These are phyloP conservation scores for Melanitta fusca DNA, from an alignment of 2,797 vertebrate genomes.

Conservation along the genomic window DNA sequence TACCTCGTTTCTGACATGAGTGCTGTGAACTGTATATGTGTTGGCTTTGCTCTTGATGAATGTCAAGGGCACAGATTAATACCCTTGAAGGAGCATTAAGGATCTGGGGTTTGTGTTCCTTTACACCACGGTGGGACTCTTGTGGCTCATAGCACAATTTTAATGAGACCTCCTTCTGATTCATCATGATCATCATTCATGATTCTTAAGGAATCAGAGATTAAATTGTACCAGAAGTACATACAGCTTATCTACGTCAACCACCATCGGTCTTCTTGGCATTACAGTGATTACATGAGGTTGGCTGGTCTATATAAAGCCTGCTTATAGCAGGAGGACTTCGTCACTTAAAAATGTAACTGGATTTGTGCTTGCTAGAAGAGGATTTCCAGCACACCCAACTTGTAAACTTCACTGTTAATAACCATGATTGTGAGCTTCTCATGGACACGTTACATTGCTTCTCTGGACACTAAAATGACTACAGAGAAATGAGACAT, in stretches of 20 bases:
- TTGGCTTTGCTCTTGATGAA: neutral
- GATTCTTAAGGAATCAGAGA: neutral
- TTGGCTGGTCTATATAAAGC: neutral
- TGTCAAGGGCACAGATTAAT: neutral
- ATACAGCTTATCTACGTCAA: neutral
- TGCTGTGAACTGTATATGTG: neutral
- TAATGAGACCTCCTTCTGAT: neutral
- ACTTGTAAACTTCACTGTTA: neutral
- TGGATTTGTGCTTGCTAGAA: neutral
- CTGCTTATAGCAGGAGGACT: neutral
- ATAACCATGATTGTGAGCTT: neutral
- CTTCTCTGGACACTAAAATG: neutral
- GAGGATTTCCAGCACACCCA: neutral
- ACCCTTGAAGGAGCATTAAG: neutral
- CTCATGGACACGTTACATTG: no score
- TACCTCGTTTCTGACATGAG: neutral
- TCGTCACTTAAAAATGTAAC: no score
- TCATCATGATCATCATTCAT: no score
- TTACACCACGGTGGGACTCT: neutral
- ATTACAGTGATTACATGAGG: neutral
- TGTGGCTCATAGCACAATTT: neutral
- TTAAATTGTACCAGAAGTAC: neutral
- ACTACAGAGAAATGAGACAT: fast-evolving
- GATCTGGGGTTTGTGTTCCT: neutral
- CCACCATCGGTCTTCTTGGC: neutral